These are phyloP conservation scores for Diarsia dahlii DNA, from an alignment of 2,888 invertebrate species.

Conservation along the genomic window DNA sequence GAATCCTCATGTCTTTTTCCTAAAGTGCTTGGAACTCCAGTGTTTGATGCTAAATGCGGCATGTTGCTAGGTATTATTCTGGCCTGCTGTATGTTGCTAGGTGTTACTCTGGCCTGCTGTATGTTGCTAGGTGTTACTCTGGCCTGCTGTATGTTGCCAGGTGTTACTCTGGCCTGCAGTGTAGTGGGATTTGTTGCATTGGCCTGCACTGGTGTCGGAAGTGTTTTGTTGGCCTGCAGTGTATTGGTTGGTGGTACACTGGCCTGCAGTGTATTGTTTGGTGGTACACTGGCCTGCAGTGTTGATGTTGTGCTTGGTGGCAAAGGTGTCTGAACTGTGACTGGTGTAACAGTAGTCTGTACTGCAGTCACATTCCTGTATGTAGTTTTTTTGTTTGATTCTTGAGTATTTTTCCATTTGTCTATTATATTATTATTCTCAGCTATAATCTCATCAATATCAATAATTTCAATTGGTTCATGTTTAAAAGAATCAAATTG, in stretches of 20 bases:
- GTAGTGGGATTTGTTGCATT: background rate
- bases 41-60: background rate
- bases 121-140: background rate
- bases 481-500: slow-evolving; percentile 9
- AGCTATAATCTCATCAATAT: slow-evolving; percentile 75
- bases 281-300: background rate
- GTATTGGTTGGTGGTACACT: background rate
- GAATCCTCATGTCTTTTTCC: no score
- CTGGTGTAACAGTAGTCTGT: background rate
- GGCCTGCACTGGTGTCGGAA: background rate
- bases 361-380: background rate
- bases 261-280: background rate
- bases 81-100: background rate
- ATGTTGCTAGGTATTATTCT: background rate
- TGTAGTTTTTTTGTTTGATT: slow-evolving; percentile 15
- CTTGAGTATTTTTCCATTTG: slow-evolving; percentile 39
- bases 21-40: background rate
- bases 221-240: background rate
- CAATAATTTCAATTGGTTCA: slow-evolving; percentile 65
- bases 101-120: background rate
- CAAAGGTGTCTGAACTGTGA: background rate
- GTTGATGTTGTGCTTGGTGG: background rate
- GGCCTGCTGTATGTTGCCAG: background rate
- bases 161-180: background rate
- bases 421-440: slow-evolving; percentile 68